Conservation (phyloP, 2,888 invertebrate genomes). For the Hydraecia micacea region DNA sequence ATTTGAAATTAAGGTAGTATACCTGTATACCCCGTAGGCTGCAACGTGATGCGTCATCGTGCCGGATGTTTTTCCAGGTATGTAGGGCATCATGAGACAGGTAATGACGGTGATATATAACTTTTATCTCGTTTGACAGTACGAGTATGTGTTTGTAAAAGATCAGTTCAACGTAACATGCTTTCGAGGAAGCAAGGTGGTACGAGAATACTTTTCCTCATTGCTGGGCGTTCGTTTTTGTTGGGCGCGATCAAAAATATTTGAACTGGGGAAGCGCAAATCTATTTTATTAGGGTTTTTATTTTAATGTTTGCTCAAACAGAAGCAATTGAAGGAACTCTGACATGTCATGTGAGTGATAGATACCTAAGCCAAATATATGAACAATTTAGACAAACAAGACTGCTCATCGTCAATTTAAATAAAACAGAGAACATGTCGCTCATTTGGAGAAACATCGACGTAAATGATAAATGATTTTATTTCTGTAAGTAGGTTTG, state of each 20-base stretch:
- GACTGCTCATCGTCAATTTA: slow-evolving; percentile 20
- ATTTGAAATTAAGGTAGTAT: slow-evolving; percentile 47
- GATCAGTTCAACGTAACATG: slow-evolving; percentile 56
- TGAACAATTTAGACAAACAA: slow-evolving; percentile 1
- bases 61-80: slow-evolving; percentile 83
- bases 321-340: neutral
- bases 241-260: slow-evolving; percentile 27
- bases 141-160: slow-evolving; percentile 55
- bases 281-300: neutral
- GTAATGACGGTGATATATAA: slow-evolving; percentile 70
- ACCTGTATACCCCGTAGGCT: slow-evolving; percentile 62
- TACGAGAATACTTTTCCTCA: slow-evolving; percentile 37
- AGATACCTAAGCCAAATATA: slow-evolving; percentile 4
- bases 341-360: neutral
- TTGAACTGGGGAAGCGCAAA: neutral
- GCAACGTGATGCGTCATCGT: slow-evolving; percentile 71
- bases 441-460: too few relatives aligned
- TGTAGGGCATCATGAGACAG: slow-evolving; percentile 77
- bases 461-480: too few relatives aligned
- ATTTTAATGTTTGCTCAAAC: neutral
- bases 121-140: slow-evolving; percentile 77
- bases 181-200: slow-evolving; percentile 33
- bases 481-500: too few relatives aligned
- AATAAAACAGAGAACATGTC: slow-evolving; percentile 20
- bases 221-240: slow-evolving; percentile 6